Percentiles rank a stretch among this genome's conserved stretches.
Conservation (phyloP, 2,797 vertebrate genomes). For the Eospalax fontanierii region DNA sequence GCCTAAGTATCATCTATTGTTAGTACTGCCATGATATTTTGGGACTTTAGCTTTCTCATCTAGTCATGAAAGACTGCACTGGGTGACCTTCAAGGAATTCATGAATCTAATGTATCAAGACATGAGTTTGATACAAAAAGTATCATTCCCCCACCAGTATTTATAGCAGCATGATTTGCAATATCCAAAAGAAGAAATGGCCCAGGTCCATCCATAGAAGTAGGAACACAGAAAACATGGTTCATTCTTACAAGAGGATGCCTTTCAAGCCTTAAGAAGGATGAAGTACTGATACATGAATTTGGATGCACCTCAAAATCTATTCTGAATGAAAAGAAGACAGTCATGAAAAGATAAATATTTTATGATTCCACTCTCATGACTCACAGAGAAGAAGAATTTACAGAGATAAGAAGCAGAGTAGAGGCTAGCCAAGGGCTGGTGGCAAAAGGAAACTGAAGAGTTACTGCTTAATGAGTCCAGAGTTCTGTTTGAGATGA, state of each 20-base stretch:
- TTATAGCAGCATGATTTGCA: not conserved
- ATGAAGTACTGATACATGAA: not conserved
- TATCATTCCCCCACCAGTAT: not conserved
- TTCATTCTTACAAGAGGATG: too few relatives aligned
- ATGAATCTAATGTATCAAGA: not conserved
- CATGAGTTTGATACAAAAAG: not conserved
- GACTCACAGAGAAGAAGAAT: not conserved
- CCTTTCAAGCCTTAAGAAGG: not conserved
- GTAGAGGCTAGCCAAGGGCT: not conserved
- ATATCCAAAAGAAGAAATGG: not conserved
- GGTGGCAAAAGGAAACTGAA: not conserved
- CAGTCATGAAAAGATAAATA: not conserved
- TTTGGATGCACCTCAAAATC: not conserved
- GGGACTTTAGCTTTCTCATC: not conserved
- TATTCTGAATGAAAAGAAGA: not conserved
- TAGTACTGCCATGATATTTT: not conserved
- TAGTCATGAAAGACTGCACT: not conserved
- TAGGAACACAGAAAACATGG: not conserved
- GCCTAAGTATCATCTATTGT: not conserved
- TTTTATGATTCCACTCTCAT: not conserved
- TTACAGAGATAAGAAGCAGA: not conserved
- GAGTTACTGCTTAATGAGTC: not conserved
- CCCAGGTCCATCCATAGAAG: not conserved
- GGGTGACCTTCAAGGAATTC: not conserved
- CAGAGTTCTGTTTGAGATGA: not conserved